Percentiles rank a stretch among this genome's conserved stretches.
Conservation (phyloP, 2,113 vertebrate genomes). For the Lathamus discolor region DNA sequence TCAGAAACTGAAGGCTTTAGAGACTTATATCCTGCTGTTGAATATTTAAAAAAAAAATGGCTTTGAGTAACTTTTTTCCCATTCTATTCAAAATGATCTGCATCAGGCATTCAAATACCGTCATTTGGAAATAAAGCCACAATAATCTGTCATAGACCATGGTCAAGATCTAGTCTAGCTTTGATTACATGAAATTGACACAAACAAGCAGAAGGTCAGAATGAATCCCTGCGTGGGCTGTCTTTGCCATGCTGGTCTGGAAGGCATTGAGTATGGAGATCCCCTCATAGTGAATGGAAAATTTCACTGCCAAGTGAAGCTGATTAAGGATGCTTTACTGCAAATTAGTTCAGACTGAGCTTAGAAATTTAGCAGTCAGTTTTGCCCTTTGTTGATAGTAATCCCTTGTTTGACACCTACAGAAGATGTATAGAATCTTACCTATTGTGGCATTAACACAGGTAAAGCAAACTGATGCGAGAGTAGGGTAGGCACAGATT, state of each 20-base stretch:
- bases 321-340: background rate
- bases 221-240: accelerated
- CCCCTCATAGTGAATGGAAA: background rate
- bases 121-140: background rate
- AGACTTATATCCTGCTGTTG: background rate
- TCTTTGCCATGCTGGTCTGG: background rate
- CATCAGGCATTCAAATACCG: background rate
- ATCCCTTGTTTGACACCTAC: background rate
- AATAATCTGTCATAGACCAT: background rate
- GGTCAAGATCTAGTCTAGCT: background rate
- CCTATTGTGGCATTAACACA: background rate
- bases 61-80: background rate
- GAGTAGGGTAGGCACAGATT: background rate
- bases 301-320: background rate
- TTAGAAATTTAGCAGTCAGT: background rate
- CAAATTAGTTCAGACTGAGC: background rate
- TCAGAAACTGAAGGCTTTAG: background rate
- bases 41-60: background rate
- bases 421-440: background rate
- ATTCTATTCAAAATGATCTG: background rate
- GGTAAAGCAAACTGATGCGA: background rate
- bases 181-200: background rate
- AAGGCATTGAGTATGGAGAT: background rate
- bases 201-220: background rate
- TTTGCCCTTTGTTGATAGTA: background rate